Conservation (phyloP, 2,888 invertebrate genomes). For the Ophonus ardosiacus region DNA sequence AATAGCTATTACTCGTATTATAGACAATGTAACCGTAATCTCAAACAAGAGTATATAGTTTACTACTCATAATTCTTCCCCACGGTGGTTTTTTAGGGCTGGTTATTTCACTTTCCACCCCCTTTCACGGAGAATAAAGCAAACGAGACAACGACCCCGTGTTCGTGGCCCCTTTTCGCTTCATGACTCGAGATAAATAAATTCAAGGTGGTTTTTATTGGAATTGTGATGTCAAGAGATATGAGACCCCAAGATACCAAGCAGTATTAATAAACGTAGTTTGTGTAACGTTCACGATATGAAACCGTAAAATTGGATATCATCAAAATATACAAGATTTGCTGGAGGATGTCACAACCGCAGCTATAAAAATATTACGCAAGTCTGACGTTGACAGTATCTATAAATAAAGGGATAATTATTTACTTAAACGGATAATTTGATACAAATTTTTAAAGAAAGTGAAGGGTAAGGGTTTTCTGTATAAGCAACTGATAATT, state of each 20-base stretch:
- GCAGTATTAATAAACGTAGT: conserved; percentile 61
- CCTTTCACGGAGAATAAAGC: neutral
- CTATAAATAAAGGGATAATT: no score
- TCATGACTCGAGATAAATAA: conserved; percentile 64
- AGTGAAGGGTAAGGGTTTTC: no score
- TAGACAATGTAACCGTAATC: neutral
- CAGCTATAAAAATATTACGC: neutral
- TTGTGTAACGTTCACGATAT: conserved; percentile 48
- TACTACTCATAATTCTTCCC: neutral
- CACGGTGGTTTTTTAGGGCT: neutral
- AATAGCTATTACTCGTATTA: neutral
- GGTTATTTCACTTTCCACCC: conserved; percentile 30
- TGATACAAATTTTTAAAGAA: no score
- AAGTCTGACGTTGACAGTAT: neutral
- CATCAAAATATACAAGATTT: conserved; percentile 40
- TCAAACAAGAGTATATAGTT: conserved; percentile 21
- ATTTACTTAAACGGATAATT: no score
- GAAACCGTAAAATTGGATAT: conserved; percentile 33
- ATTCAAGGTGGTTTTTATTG: conserved; percentile 66
- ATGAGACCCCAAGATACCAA: conserved; percentile 54
- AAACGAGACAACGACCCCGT: conserved; percentile 15
- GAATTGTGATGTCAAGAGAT: conserved; percentile 66
- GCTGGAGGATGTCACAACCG: neutral
- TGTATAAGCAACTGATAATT: no score
- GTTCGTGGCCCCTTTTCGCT: neutral